phyloP scores from a whole-genome alignment of 2,888 invertebrate species.

The Blastobasis lacticolella region DNA sequence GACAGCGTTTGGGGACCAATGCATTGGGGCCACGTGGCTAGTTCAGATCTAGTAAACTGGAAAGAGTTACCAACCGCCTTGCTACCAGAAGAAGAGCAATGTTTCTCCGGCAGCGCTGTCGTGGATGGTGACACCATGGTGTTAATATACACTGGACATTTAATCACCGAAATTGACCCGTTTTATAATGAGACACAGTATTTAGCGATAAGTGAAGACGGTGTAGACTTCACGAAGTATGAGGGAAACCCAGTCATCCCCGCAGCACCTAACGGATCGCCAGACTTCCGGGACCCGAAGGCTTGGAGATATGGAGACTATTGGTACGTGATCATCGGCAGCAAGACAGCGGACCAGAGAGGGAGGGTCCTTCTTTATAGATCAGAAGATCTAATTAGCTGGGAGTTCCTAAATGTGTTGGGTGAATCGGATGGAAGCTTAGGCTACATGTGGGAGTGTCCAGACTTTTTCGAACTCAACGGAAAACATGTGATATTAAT shows the following conservation, averaged over 20 bases:
- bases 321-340: conserved; percentile 61
- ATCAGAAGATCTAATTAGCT: conserved; percentile 46
- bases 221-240: conserved; percentile 52
- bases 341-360: conserved; percentile 40
- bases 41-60: conserved; percentile 67
- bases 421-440: conserved; percentile 48
- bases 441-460: conserved; percentile 72
- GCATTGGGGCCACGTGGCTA: conserved; percentile 71
- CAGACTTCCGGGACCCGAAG: conserved; percentile 69
- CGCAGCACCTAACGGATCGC: conserved; percentile 41
- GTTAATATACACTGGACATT: conserved; percentile 56
- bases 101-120: conserved; percentile 66
- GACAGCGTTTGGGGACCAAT: conserved; percentile 61
- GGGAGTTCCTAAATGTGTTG: conserved; percentile 52
- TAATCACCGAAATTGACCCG: conserved; percentile 31
- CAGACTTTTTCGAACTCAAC: conserved; percentile 63
- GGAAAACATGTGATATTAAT: conserved; percentile 56
- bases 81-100: conserved; percentile 53
- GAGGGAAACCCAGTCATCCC: conserved; percentile 55
- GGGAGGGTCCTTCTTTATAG: conserved; percentile 57
- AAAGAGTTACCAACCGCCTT: conserved; percentile 60
- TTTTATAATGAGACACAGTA: conserved; percentile 52
- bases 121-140: conserved; percentile 43
- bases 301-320: conserved; percentile 53
- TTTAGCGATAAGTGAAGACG: conserved; percentile 54